Conservation (phyloP, 2,888 invertebrate genomes). For the Phasia obesa region DNA sequence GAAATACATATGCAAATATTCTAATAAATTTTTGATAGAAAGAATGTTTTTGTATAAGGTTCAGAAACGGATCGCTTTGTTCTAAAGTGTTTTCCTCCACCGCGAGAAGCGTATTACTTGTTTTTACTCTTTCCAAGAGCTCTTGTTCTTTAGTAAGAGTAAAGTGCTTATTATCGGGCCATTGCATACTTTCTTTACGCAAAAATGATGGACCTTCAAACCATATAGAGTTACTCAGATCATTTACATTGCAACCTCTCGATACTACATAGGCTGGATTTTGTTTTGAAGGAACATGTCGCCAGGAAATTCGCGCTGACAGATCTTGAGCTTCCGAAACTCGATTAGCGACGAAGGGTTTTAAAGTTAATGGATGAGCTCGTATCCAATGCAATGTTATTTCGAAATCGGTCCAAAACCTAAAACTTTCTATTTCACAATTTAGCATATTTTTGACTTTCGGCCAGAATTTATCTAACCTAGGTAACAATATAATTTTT, state of each 20-base stretch:
- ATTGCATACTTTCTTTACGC: too few species aligned
- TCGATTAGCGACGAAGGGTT: neutral
- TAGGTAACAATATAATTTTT: too few species aligned
- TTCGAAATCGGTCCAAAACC: too few species aligned
- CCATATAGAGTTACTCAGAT: neutral
- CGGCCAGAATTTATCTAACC: constrained; percentile 29
- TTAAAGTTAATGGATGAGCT: constrained; percentile 1
- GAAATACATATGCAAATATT: too few species aligned
- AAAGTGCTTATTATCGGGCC: neutral
- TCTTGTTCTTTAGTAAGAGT: neutral
- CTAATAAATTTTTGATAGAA: neutral
- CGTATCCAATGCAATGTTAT: neutral
- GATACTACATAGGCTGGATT: neutral
- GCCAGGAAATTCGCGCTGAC: neutral
- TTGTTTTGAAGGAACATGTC: neutral
- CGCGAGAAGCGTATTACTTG: neutral
- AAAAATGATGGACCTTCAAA: neutral
- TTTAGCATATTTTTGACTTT: neutral
- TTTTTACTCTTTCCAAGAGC: neutral
- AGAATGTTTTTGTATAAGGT: neutral
- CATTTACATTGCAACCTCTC: neutral
- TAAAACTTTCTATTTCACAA: constrained; percentile 3
- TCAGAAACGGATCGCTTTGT: neutral
- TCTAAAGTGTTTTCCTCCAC: too few species aligned
- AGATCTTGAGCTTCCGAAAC: neutral